Conservation (phyloP, 2,113 vertebrate species). For the Calyptomena viridis region DNA sequence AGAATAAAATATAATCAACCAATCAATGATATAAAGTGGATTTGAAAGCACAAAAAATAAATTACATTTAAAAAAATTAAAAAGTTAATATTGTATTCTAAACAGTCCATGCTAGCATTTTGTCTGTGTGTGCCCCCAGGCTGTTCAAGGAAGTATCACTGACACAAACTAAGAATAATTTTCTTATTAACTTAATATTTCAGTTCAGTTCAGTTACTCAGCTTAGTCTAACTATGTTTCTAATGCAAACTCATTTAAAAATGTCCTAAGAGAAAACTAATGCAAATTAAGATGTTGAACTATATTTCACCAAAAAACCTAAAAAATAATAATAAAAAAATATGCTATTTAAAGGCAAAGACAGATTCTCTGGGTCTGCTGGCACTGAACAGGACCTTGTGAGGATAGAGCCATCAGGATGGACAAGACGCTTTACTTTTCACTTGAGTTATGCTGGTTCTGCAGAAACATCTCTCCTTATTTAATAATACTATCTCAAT, state of each 20-base stretch:
- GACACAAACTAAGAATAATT: background rate
- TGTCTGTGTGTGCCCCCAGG: background rate
- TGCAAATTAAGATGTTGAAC: background rate
- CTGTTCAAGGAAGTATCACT: background rate
- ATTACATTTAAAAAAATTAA: background rate
- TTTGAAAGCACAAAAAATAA: background rate
- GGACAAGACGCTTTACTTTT: background rate
- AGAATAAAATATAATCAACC: background rate
- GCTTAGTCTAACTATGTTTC: background rate
- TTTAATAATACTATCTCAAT: background rate
- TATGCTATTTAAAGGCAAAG: background rate
- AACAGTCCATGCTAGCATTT: background rate
- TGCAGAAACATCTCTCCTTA: background rate
- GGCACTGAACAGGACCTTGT: background rate
- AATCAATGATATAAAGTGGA: background rate
- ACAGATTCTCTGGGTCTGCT: background rate
- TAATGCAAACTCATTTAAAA: background rate
- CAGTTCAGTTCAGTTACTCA: background rate
- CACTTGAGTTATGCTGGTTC: background rate
- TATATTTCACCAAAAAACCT: background rate
- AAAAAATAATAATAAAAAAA: background rate
- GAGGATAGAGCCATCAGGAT: background rate
- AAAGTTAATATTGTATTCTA: background rate
- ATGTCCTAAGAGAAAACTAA: background rate
- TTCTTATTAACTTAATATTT: background rate